phyloP scores from a whole-genome alignment of 2,797 vertebrate species.

The Silurus lanzhouensis region DNA sequence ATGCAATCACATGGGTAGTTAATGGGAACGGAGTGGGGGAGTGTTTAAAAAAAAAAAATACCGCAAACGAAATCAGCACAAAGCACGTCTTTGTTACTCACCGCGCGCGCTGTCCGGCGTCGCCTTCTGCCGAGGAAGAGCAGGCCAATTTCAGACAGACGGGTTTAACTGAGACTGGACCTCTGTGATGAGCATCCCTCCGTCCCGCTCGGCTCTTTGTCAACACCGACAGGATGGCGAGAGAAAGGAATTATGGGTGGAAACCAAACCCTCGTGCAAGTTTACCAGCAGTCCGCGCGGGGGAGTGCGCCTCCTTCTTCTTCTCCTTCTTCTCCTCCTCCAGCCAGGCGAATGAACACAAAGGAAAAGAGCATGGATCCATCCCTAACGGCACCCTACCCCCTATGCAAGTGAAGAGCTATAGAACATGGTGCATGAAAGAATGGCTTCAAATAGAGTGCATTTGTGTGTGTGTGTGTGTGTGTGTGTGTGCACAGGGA shows the following conservation, averaged over 20 bases:
- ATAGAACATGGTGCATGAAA: background rate
- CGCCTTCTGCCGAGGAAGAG: conserved; percentile 16
- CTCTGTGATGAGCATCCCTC: conserved; percentile 33
- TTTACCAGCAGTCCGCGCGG: conserved; percentile 59
- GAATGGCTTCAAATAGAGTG: background rate
- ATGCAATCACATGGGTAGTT: conserved; percentile 67
- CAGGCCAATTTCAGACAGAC: background rate
- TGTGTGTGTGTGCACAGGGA: background rate
- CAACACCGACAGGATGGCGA: conserved; percentile 72
- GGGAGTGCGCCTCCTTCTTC: conserved; percentile 51
- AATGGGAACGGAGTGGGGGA: too few species aligned
- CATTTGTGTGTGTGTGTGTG: background rate
- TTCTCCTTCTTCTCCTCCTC: conserved; percentile 16
- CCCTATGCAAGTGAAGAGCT: background rate
- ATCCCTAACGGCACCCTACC: conserved; percentile 22
- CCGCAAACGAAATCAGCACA: conserved; percentile 67
- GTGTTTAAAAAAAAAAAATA: conserved; percentile 51
- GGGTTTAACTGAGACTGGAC: background rate
- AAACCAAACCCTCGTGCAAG: conserved; percentile 66
- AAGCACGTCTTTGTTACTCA: conserved; percentile 74
- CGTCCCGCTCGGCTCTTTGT: conserved; percentile 71
- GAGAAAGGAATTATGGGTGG: conserved; percentile 66
- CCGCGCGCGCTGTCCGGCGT: conserved; percentile 57
- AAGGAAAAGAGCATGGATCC: conserved; percentile 47
- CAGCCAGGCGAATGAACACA: conserved; percentile 55